Evolutionary conservation across 1,140 invertebrate genomes (phyloP), one percentile per base, ranked within the genome.

Genomic region (Drosophila tsacasi): DNA sequence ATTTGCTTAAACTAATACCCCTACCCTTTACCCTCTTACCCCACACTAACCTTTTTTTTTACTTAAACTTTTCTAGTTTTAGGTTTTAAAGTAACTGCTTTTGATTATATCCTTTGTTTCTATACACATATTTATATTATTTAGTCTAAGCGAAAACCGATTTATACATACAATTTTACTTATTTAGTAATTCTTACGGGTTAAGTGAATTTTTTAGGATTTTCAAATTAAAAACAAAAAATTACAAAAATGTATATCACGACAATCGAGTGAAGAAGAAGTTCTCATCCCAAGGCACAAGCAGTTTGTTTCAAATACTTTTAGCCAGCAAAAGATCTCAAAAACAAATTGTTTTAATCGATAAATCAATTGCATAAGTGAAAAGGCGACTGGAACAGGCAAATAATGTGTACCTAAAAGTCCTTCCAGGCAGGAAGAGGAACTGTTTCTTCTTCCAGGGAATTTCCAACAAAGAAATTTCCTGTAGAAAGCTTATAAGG

Each of bases 141-240:
- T 32, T 59, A 73, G 66, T 32, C 2, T 58, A 40, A 35, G 42
- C 47, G 25, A 47, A 32, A 67, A 57, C 40, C 40, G 40, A 54
- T 55, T 60, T 61, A 69, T 64, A 69, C 32, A 76, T 67, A 50
- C 0, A 49, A 12, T 13, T 67, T 62, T 63, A 72, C 59, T 61
- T 76, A 73, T 84, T 81, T 65, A 61, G 71, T 72, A 65, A 50
- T 35, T 71, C 61, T 83, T 52, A 27, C 49, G 25, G 83, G 78
- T 75, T 84, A 78, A 79, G 85, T 60, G 9, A 81, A 75, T 75
- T 81, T 68, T 83, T 74, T 89, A 89, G 77, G 84, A 89, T 78
- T 89, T 81, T 89, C 65, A 78, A 87, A 83, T 80, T 87, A 52
- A 40, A 35, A 61, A 25, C 9, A 69, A 46, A 25, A 27, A 50